Conservation (phyloP, 2,113 vertebrate species). For the Tachysurus fulvidraco region DNA sequence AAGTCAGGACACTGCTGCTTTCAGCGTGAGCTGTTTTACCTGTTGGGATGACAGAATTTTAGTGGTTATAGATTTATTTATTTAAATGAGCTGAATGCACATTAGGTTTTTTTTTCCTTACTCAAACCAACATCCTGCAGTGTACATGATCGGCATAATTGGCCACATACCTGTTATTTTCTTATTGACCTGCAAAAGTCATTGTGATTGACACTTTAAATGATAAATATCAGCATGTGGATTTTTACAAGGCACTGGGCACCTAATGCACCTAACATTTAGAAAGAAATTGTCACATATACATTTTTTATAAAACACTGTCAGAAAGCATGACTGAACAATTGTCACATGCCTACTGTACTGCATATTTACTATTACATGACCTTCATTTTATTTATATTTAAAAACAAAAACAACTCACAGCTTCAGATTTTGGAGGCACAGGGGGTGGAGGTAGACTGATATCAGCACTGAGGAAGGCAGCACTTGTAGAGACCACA, state of each 20-base stretch:
- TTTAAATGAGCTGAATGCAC: neutral
- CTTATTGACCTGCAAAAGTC: neutral
- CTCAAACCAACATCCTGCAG: neutral
- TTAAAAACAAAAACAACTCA: slow-evolving; percentile 74
- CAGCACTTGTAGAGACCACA: slow-evolving; percentile 68
- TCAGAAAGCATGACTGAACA: neutral
- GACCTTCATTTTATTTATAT: neutral
- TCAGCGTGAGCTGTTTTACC: too few species aligned
- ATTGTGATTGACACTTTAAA: neutral
- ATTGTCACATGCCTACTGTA: neutral
- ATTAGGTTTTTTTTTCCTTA: neutral
- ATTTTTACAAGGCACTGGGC: neutral
- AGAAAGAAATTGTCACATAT: neutral
- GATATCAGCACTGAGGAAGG: slow-evolving; percentile 76
- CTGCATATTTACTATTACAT: neutral
- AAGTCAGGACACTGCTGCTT: too few species aligned
- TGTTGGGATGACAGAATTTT: too few species aligned
- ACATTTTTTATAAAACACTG: neutral
- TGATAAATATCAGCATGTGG: neutral
- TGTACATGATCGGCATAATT: neutral
- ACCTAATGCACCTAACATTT: neutral
- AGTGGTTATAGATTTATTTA: too few species aligned
- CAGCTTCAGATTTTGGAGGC: slow-evolving; percentile 99
- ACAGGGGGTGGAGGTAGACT: slow-evolving; percentile 93
- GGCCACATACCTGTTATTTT: neutral